Base-by-base conservation (phyloP, 2,888 invertebrate species). In the Heteropelma amictum region DNA sequence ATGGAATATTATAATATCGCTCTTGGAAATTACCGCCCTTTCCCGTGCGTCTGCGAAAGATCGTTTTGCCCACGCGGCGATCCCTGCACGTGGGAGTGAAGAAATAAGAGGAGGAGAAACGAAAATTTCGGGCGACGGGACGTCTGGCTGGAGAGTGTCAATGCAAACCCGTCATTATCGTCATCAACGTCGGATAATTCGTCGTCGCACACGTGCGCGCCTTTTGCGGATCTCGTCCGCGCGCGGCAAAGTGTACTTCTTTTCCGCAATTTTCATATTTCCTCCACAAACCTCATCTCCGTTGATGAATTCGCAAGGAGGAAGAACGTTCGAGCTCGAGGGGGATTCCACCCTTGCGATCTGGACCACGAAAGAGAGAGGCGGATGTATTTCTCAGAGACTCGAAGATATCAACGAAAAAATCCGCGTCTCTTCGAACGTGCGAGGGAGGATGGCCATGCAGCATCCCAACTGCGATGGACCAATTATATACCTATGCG, bases 141-240 rank as follows among this genome's bases (percentile, higher is more conserved):
- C 49, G 75, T 75, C 75, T 75, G 21, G 71, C 63, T 45, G 40
- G 70, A 63, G 49, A 30, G 45, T 74, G 64, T 49, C 56, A 38
- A 40, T 56, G 65, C 42, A 38, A 58, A 61, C 49, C 67, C 67
- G 49, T 75, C 71, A 75, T 75, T 75, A 75, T 71, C 40, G 56
- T 56, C 54, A 71, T 71, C 63, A 56, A 75, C 70, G 75, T 71
- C 60, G 61, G 61, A 49, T 28, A 40, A 21, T 17, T 14, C 17
- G 23, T 65, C 45, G 54, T 65, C 65, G n/a, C n/a, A 45, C 74
- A 51, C 71, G 71, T 71, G 60, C 54, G 28, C 35, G 35, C 7
- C 12, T 8, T 8, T 42, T 14, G 21, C 2, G 14, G 10, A 60
- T n/a, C n/a, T n/a, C n/a, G n/a, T n/a, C n/a, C n/a, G n/a, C n/a